phyloP scores from a whole-genome alignment of 2,888 invertebrate species.

The Belgica antarctica region DNA sequence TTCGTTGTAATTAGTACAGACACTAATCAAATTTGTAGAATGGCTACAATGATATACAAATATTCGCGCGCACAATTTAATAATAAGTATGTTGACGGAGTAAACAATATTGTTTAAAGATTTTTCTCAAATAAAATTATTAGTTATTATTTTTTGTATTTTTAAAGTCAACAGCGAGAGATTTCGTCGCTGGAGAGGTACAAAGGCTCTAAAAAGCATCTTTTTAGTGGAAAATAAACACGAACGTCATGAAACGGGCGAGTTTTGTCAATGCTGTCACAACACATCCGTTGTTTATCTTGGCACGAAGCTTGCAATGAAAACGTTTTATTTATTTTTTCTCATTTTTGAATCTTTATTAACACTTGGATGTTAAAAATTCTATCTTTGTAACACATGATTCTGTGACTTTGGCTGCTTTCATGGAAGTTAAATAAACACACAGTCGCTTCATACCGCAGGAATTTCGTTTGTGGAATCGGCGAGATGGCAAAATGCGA shows the following conservation, averaged over 20 bases:
- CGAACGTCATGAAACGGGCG: background rate
- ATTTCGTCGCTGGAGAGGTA: background rate
- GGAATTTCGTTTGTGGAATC: conserved; percentile 23
- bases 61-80: conserved; percentile 44
- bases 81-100: conserved; percentile 41
- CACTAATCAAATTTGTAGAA: conserved; percentile 32
- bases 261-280: too few relatives aligned
- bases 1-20: too few relatives aligned
- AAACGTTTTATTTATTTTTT: too few relatives aligned
- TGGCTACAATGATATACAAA: conserved; percentile 31
- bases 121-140: conserved; percentile 44
- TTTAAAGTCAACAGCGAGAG: conserved; percentile 1
- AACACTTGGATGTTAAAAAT: conserved; percentile 38
- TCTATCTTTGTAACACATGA: background rate
- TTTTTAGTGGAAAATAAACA: background rate
- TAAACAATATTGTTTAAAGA: conserved; percentile 41
- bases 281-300: too few relatives aligned
- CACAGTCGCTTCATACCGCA: background rate
- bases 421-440: background rate
- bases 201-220: background rate
- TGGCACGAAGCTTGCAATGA: too few relatives aligned
- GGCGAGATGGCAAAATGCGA: background rate
- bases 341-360: conserved; percentile 30
- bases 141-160: conserved; percentile 39
- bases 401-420: background rate